Conservation (phyloP, 2,888 invertebrate genomes). For the Protodeltote pygarga region DNA sequence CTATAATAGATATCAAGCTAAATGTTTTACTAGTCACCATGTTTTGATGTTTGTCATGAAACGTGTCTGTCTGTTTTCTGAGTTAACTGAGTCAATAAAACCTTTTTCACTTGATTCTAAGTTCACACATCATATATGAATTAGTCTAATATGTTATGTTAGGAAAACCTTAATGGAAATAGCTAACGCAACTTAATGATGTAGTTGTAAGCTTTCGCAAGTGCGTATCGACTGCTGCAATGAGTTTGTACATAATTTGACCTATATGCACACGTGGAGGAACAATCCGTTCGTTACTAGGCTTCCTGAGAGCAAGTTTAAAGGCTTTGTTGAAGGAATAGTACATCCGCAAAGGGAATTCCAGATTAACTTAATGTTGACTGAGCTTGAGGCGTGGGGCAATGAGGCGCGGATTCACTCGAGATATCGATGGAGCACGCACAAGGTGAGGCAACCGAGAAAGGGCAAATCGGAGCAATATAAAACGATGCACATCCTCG, state of each 20-base stretch:
- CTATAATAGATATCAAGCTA: slow-evolving; percentile 1
- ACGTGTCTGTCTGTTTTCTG: slow-evolving; percentile 3
- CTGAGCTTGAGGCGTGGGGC: slow-evolving; percentile 63
- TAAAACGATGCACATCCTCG: slow-evolving; percentile 84
- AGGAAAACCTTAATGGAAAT: slow-evolving; percentile 45
- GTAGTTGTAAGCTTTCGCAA: slow-evolving; percentile 46
- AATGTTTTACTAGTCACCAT: slow-evolving; percentile 5
- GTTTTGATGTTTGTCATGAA: slow-evolving; percentile 6
- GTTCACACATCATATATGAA: slow-evolving; percentile 27
- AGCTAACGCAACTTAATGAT: slow-evolving; percentile 42
- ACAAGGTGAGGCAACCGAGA: slow-evolving; percentile 85
- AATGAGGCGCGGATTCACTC: slow-evolving; percentile 63
- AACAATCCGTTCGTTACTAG: background rate
- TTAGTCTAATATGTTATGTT: slow-evolving; percentile 17
- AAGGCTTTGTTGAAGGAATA: slow-evolving; percentile 27
- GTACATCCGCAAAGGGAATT: slow-evolving; percentile 40
- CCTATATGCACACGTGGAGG: slow-evolving; percentile 13
- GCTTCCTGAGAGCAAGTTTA: slow-evolving; percentile 4
- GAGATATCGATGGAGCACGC: slow-evolving; percentile 71
- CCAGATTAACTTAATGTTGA: slow-evolving; percentile 56
- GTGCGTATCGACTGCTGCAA: slow-evolving; percentile 26
- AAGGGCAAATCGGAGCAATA: slow-evolving; percentile 84
- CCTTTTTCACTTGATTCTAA: background rate
- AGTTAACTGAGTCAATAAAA: slow-evolving; percentile 21
- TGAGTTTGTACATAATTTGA: slow-evolving; percentile 18